These are phyloP conservation scores for Turdus rufiventris DNA, from an alignment of 2,113 vertebrate genomes.

Conservation along the genomic window DNA sequence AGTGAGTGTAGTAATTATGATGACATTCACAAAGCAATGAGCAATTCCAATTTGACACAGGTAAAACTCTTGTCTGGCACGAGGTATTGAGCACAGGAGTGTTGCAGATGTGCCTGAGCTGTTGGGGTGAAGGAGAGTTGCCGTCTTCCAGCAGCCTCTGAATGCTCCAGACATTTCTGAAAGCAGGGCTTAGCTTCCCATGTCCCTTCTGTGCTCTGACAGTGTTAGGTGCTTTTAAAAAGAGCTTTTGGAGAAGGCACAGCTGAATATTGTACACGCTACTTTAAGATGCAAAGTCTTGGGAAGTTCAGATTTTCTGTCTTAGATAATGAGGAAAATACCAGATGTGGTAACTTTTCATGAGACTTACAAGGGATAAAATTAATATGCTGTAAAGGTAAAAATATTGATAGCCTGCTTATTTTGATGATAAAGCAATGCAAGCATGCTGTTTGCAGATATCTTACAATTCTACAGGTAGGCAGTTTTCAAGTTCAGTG, in stretches of 20 bases:
- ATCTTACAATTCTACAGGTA: background rate
- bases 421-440: background rate
- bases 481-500: background rate
- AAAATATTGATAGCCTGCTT: background rate
- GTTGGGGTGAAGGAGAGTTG: background rate
- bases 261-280: background rate
- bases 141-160: background rate
- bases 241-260: background rate
- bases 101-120: background rate
- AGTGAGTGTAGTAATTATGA: background rate
- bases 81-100: background rate
- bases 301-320: background rate
- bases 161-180: background rate
- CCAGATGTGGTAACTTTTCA: background rate
- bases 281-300: background rate
- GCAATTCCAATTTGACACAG: background rate
- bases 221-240: background rate
- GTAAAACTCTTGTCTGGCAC: background rate
- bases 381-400: background rate
- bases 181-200: background rate
- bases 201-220: background rate
- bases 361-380: background rate
- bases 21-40: background rate
- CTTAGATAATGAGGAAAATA: background rate
- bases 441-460: rapidly evolving